phyloP scores from a whole-genome alignment of 53 echinoderm and acorn worm species.

The Apostichopus leukothele region DNA sequence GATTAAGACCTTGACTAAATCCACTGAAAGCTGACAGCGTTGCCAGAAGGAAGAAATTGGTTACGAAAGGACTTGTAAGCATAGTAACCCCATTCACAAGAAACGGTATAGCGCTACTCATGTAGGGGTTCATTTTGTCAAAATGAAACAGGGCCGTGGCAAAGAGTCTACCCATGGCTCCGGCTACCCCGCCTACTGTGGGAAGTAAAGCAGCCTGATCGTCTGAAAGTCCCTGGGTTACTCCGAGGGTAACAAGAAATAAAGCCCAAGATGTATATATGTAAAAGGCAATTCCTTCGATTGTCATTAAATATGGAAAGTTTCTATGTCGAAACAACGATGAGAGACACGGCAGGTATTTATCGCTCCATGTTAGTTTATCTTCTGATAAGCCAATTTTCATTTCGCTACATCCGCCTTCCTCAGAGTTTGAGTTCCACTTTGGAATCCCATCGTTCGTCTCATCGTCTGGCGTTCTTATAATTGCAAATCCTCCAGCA shows the following conservation, averaged over 20 bases:
- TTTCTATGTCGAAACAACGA: not conserved
- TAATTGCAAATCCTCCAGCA: not conserved
- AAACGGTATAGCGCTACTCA: not conserved
- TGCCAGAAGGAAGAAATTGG: not conserved
- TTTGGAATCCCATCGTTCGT: not conserved
- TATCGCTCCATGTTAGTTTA: not conserved
- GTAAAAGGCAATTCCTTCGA: not conserved
- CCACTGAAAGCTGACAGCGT: not conserved
- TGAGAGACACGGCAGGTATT: conserved; percentile 9
- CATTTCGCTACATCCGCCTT: not conserved
- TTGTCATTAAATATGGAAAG: not conserved
- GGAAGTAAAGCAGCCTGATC: conserved; percentile 7
- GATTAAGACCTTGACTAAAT: not conserved
- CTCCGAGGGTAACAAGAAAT: conserved; percentile 1
- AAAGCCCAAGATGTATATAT: conserved; percentile 12
- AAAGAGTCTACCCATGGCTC: not conserved
- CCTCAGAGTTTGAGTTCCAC: not conserved
- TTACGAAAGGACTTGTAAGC: not conserved
- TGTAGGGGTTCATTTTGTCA: not conserved
- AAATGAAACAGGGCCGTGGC: not conserved
- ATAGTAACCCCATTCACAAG: not conserved
- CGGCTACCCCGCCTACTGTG: not conserved
- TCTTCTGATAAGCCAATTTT: not conserved
- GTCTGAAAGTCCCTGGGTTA: not conserved
- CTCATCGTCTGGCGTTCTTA: not conserved